Percentiles rank a stretch among this genome's conserved stretches.
Conservation (phyloP, 23 tunicate species). For the Corella eumyota region DNA sequence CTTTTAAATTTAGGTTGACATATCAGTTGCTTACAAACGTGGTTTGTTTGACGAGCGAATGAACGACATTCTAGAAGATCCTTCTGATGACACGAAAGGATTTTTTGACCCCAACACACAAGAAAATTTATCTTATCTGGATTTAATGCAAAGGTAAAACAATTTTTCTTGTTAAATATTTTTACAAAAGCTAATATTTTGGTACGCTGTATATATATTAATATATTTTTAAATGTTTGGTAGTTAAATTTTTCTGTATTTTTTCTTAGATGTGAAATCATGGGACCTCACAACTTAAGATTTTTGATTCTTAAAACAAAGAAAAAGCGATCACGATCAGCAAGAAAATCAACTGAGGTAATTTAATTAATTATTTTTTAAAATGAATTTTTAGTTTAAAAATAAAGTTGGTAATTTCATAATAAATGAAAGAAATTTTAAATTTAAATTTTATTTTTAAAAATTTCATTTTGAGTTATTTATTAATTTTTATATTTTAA, state of each 20-base stretch:
- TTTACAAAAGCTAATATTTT: no score
- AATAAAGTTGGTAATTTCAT: no score
- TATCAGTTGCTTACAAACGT: conserved; percentile 76
- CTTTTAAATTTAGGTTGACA: conserved; percentile 79
- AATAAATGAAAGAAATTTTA: no score
- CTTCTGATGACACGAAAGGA: conserved; percentile 91
- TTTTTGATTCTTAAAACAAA: conserved; percentile 39
- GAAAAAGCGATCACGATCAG: conserved; percentile 1
- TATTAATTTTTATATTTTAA: no score
- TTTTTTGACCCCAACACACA: conserved; percentile 94
- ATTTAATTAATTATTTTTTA: no score
- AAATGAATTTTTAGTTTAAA: no score
- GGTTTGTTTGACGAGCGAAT: conserved; percentile 79
- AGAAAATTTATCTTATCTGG: conserved; percentile 83
- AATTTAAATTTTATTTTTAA: no score
- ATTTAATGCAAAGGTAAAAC: conserved; percentile 66
- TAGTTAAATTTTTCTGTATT: neutral
- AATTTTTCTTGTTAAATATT: neutral
- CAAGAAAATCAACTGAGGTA: conserved; percentile 6
- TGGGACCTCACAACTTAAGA: conserved; percentile 19
- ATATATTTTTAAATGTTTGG: neutral
- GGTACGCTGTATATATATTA: no score
- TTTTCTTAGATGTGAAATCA: conserved; percentile 28
- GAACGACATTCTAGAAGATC: conserved; percentile 80
- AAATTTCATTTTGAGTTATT: no score